Evolutionary conservation across 2,888 invertebrate species (phyloP).

Genomic region (Scaptomyza parva): DNA sequence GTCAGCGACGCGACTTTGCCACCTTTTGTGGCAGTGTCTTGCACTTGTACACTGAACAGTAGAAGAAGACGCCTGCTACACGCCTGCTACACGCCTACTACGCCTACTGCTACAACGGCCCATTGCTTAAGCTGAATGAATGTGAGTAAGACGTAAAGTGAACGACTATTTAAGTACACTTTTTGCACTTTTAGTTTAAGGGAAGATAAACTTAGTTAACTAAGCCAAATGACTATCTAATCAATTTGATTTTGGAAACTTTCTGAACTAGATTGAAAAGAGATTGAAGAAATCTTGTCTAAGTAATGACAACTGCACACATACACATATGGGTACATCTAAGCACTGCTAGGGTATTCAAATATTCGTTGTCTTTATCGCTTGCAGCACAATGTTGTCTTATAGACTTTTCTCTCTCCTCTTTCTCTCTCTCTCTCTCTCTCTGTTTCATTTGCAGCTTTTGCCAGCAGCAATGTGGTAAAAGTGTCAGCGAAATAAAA

Average conservation of each 20-base stretch:
- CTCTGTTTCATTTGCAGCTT: conserved; percentile 42
- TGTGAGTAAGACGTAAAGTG: not conserved
- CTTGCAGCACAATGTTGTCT: conserved; percentile 4
- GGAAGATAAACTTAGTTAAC: too few relatives aligned
- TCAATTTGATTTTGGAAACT: too few relatives aligned
- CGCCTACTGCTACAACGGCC: conserved; percentile 14
- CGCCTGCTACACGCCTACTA: conserved; percentile 19
- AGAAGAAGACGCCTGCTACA: conserved; percentile 21
- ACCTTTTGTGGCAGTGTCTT: conserved; percentile 53
- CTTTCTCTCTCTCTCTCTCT: too few relatives aligned
- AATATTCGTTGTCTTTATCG: conserved; percentile 11
- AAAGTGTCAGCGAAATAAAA: conserved; percentile 48
- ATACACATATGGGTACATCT: not conserved
- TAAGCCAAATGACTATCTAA: too few relatives aligned
- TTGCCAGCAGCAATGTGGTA: conserved; percentile 38
- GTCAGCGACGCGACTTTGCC: conserved; percentile 48
- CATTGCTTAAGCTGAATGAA: conserved; percentile 8
- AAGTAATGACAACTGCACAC: not conserved
- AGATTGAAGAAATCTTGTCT: not conserved
- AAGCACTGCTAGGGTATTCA: conserved; percentile 33
- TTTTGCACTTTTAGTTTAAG: too few relatives aligned
- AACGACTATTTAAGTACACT: conserved; percentile 19
- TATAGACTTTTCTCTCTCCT: too few relatives aligned
- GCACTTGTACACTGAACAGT: conserved; percentile 32
- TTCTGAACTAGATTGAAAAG: too few relatives aligned